These are phyloP conservation scores for Echeneis naucrates DNA, from an alignment of 2,797 vertebrate species.

Conservation along the genomic window DNA sequence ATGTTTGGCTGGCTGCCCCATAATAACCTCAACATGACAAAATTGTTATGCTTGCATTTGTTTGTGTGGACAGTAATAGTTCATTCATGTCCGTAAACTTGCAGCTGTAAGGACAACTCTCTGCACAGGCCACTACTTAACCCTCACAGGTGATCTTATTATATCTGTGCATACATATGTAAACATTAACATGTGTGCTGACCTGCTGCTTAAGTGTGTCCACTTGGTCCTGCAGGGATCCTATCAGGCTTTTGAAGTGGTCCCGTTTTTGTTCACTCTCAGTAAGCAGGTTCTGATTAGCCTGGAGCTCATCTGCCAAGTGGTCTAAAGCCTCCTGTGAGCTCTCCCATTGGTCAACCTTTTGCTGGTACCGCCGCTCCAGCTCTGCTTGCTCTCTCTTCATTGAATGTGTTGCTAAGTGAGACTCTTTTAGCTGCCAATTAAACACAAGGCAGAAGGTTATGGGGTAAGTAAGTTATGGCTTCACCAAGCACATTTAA, in stretches of 20 bases:
- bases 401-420: constrained; percentile 47
- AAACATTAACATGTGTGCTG: background rate
- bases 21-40: too few species aligned
- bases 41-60: too few species aligned
- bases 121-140: too few species aligned
- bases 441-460: background rate
- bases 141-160: too few species aligned
- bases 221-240: constrained; percentile 63
- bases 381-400: constrained; percentile 74
- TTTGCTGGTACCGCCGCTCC: constrained; percentile 72
- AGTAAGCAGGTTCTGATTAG: constrained; percentile 63
- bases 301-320: constrained; percentile 77
- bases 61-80: too few species aligned
- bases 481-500: background rate
- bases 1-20: too few species aligned
- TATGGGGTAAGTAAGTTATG: background rate
- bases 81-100: too few species aligned
- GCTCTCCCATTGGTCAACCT: constrained; percentile 75
- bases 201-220: constrained; percentile 70
- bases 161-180: background rate
- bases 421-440: constrained; percentile 60
- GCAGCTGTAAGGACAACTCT: too few species aligned
- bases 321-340: constrained; percentile 78
- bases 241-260: constrained; percentile 52
- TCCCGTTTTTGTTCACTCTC: constrained; percentile 62